phyloP scores from a whole-genome alignment of 2,113 vertebrate genomes.

The Sprattus sprattus region DNA sequence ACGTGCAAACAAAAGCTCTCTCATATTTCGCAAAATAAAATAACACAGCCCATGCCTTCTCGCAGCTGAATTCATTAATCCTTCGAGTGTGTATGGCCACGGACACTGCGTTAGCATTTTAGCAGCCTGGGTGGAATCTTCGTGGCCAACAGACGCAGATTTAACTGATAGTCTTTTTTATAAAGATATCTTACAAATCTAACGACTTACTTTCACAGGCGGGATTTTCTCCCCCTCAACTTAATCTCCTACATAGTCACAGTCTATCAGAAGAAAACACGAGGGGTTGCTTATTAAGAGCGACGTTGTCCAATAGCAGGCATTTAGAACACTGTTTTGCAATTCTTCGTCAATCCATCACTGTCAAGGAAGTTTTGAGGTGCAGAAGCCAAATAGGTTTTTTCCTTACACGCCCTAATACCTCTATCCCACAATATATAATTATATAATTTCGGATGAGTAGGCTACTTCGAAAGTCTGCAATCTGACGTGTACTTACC shows the following conservation, averaged over 20 bases:
- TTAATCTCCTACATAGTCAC: neutral
- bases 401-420: neutral
- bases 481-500: neutral
- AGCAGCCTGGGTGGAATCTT: neutral
- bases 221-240: neutral
- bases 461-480: no score
- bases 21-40: neutral
- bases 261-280: neutral
- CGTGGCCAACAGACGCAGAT: neutral
- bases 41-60: neutral
- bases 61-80: neutral
- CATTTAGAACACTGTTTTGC: neutral
- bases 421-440: neutral
- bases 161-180: neutral
- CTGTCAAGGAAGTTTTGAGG: neutral
- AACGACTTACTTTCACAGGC: neutral
- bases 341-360: neutral
- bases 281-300: neutral
- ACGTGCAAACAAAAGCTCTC: neutral
- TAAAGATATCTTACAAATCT: neutral
- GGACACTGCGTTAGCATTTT: neutral
- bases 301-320: neutral
- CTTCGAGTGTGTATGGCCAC: neutral
- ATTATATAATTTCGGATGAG: neutral
- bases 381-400: neutral